Conservation (phyloP, 2,888 invertebrate genomes). For the Hypselothyrea guttata region DNA sequence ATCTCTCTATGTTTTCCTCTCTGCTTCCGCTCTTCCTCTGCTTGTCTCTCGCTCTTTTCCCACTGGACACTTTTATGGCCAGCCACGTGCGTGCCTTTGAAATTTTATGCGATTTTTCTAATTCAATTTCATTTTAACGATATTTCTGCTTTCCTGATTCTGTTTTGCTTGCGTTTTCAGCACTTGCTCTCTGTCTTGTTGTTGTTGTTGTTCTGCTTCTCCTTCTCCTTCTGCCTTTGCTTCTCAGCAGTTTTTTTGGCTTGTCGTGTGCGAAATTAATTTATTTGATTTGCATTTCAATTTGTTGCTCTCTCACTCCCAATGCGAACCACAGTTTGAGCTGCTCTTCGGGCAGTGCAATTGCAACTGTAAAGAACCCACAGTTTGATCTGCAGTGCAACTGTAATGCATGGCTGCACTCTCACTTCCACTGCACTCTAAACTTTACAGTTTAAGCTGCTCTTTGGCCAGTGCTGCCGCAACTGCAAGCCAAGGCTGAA, state of each 20-base stretch:
- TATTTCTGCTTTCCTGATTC: conserved; percentile 38
- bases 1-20: not conserved
- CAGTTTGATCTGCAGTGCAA: conserved; percentile 18
- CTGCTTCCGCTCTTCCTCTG: conserved; percentile 1
- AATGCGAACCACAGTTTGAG: conserved; percentile 2
- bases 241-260: conserved; percentile 7
- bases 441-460: not conserved
- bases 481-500: too few species aligned
- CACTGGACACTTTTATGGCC: conserved; percentile 23
- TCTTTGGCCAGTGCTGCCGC: too few species aligned
- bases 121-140: conserved; percentile 64
- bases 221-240: too few species aligned
- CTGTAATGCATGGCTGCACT: too few species aligned
- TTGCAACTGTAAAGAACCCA: too few species aligned
- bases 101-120: conserved; percentile 63
- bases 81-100: conserved; percentile 44
- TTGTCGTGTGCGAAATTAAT: conserved; percentile 51
- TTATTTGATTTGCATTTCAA: conserved; percentile 66
- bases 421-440: too few species aligned
- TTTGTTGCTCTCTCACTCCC: conserved; percentile 15
- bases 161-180: conserved; percentile 23
- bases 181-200: conserved; percentile 11
- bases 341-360: conserved; percentile 1
- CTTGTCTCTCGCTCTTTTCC: not conserved
- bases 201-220: conserved; percentile 8